Conservation (phyloP, 2,797 vertebrate species). For the Tangara arthus region DNA sequence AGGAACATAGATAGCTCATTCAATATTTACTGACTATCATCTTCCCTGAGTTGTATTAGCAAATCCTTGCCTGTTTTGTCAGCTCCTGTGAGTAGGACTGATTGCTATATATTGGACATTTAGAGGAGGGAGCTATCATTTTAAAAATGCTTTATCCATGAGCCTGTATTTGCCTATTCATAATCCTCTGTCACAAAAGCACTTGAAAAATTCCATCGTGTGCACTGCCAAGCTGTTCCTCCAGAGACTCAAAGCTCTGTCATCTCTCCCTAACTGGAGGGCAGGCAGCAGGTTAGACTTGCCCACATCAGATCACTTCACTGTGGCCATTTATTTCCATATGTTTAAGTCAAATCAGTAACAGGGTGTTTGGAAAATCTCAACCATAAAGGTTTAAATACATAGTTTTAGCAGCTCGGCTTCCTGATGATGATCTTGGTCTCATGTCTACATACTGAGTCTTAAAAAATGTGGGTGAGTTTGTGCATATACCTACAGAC, state of each 20-base stretch:
- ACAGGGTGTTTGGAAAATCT: neutral
- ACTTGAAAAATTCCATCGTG: neutral
- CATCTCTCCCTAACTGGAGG: neutral
- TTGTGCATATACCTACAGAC: neutral
- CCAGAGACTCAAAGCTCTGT: neutral
- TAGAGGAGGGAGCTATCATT: neutral
- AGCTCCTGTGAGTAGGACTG: neutral
- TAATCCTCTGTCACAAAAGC: neutral
- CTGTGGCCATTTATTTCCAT: neutral
- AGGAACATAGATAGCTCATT: neutral
- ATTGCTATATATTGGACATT: rapidly evolving
- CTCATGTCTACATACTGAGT: neutral
- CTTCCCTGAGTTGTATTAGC: neutral
- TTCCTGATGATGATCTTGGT: neutral
- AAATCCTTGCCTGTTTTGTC: neutral
- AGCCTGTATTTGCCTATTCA: neutral
- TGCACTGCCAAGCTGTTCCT: neutral
- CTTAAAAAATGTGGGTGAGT: neutral
- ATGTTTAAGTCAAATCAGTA: neutral
- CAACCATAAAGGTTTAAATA: neutral
- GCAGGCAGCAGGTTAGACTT: neutral
- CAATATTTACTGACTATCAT: neutral
- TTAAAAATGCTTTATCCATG: neutral
- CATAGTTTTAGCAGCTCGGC: neutral
- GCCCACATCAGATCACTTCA: neutral